Conservation (phyloP, 2,113 vertebrate species). For the Axis porcinus region DNA sequence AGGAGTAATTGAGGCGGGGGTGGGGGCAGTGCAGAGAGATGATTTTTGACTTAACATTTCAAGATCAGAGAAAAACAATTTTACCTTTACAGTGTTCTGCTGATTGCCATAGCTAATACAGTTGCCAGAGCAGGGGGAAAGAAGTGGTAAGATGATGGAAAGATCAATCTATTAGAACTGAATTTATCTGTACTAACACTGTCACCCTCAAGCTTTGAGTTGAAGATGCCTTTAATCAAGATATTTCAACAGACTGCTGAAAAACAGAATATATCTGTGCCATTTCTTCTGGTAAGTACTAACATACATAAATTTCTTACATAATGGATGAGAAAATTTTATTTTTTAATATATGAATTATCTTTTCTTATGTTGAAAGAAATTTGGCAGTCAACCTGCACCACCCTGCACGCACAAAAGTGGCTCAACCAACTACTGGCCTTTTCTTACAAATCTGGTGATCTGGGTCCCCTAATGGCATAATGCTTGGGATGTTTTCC, state of each 20-base stretch:
- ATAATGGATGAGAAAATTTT: slow-evolving; percentile 34
- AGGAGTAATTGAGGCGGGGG: neutral
- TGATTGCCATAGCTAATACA: neutral
- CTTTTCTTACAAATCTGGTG: slow-evolving; percentile 57
- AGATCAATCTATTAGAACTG: neutral
- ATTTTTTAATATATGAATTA: slow-evolving; percentile 42
- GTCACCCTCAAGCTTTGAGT: slow-evolving; percentile 6
- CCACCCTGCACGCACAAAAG: slow-evolving; percentile 59
- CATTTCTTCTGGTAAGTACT: slow-evolving; percentile 50
- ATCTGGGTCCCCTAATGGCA: slow-evolving; percentile 57
- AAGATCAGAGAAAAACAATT: neutral
- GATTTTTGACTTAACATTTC: neutral
- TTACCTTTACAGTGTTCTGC: neutral
- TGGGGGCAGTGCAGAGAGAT: neutral
- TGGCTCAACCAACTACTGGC: slow-evolving; percentile 57
- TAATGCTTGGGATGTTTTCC: slow-evolving; percentile 67
- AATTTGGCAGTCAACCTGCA: slow-evolving; percentile 50
- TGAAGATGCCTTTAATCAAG: slow-evolving; percentile 24
- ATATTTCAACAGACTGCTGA: slow-evolving; percentile 37
- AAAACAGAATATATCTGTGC: slow-evolving; percentile 37
- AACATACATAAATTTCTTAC: slow-evolving; percentile 54
- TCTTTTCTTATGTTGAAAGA: slow-evolving; percentile 39
- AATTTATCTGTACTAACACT: neutral
- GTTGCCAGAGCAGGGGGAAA: neutral
- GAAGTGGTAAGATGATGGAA: neutral